A percentile compares a stretch with the other conserved stretches of the same genome.
These are phyloP conservation scores for Ptychobarbus kaznakovi DNA, from an alignment of 2,797 vertebrate genomes.

Conservation along the genomic window DNA sequence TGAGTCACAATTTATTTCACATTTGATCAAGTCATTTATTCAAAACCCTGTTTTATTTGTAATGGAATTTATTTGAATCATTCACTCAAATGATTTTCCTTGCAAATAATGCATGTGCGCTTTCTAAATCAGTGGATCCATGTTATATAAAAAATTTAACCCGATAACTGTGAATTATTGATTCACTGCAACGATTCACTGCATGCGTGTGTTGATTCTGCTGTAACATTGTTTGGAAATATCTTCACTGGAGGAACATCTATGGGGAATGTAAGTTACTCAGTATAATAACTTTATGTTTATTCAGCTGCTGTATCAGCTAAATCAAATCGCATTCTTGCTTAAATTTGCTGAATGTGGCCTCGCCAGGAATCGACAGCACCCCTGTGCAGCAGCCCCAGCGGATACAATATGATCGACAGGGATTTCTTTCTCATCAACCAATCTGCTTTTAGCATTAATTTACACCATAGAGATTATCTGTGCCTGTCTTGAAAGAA, in stretches of 20 bases:
- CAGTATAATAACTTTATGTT: not conserved
- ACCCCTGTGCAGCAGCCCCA: not conserved
- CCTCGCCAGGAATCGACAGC: not conserved
- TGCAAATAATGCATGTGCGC: no score
- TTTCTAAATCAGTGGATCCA: no score
- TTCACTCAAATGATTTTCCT: not conserved
- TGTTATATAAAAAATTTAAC: no score
- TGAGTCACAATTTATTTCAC: no score
- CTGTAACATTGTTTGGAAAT: not conserved
- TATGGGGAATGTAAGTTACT: not conserved
- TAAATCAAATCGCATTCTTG: not conserved
- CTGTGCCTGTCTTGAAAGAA: slow-evolving; percentile 48
- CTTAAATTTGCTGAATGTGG: not conserved
- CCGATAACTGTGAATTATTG: no score
- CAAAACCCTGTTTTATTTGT: not conserved
- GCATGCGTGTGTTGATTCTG: not conserved
- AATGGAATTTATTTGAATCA: no score
- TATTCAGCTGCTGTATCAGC: not conserved
- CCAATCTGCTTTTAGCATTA: slow-evolving; percentile 37
- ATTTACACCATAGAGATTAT: slow-evolving; percentile 49
- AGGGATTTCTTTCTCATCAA: slow-evolving; percentile 29
- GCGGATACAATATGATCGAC: not conserved
- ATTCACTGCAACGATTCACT: not conserved
- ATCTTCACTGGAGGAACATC: not conserved
- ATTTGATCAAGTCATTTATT: not conserved